These are phyloP conservation scores for Parochlus steinenii DNA, from an alignment of 2,888 invertebrate species.

Conservation along the genomic window DNA sequence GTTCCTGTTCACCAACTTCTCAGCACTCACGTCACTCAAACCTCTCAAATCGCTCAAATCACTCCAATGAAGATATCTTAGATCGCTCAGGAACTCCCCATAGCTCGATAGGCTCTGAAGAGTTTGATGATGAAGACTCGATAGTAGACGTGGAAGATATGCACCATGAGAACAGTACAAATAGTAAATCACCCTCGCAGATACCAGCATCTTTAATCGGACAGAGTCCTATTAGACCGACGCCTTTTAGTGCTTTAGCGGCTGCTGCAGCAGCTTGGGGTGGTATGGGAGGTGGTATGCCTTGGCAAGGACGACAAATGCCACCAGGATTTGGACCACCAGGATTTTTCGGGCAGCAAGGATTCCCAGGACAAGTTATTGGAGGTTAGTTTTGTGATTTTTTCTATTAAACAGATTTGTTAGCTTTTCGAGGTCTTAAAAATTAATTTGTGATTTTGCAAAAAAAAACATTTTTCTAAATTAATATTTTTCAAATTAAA, in stretches of 20 bases:
- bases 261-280: conserved; percentile 53
- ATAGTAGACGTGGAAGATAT: conserved; percentile 70
- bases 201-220: conserved; percentile 28
- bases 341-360: conserved; percentile 48
- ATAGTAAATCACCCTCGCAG: conserved; percentile 18
- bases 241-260: conserved; percentile 55
- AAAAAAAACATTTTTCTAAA: no score
- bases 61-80: neutral
- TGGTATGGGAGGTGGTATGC: conserved; percentile 38
- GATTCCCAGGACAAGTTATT: conserved; percentile 33
- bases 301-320: conserved; percentile 40
- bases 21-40: no score
- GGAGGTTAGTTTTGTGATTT: conserved; percentile 30
- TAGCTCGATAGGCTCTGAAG: conserved; percentile 27
- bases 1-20: conserved; percentile 12
- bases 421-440: no score
- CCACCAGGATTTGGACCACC: conserved; percentile 38
- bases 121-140: conserved; percentile 33
- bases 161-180: conserved; percentile 36
- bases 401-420: neutral
- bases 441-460: no score
- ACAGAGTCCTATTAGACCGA: conserved; percentile 49
- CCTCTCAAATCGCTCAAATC: conserved; percentile 14
- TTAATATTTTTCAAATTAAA: no score
- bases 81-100: conserved; percentile 23